Conservation (phyloP, 2,888 invertebrate genomes). For the Thalpophila matura region DNA sequence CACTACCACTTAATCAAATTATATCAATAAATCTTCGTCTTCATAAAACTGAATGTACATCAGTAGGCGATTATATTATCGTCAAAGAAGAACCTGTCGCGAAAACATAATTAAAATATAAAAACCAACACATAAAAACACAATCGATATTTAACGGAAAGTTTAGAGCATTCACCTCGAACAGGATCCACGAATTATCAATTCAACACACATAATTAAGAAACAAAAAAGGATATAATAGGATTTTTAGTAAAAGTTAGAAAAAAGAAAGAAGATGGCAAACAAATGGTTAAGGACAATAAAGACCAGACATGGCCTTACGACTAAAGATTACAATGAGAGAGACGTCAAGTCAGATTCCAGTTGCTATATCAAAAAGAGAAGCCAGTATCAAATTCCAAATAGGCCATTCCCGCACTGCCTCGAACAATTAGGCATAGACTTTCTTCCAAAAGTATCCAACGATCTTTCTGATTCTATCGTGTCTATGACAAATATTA, state of each 20-base stretch:
- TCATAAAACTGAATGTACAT: conserved; percentile 23
- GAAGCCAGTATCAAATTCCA: background rate
- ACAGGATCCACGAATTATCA: conserved; percentile 54
- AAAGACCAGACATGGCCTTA: background rate
- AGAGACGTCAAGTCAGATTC: background rate
- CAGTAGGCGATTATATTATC: conserved; percentile 3
- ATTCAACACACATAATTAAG: conserved; percentile 32
- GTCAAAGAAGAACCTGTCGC: conserved; percentile 25
- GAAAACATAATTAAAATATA: conserved; percentile 18
- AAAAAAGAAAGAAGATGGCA: background rate
- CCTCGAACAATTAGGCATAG: background rate
- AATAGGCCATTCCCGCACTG: background rate
- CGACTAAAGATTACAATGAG: background rate
- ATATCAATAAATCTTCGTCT: conserved; percentile 22
- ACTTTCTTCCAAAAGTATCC: background rate
- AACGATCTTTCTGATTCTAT: background rate
- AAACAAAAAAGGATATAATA: conserved; percentile 14
- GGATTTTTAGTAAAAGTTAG: conserved; percentile 1
- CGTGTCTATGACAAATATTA: background rate
- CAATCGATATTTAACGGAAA: conserved; percentile 51
- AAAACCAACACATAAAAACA: conserved; percentile 44
- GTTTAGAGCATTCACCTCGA: conserved; percentile 52
- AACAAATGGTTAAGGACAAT: background rate
- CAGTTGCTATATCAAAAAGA: background rate
- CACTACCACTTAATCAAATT: background rate